Evolutionary conservation across 2,797 vertebrate species (phyloP).

Genomic region (Tokudaia muenninki): DNA sequence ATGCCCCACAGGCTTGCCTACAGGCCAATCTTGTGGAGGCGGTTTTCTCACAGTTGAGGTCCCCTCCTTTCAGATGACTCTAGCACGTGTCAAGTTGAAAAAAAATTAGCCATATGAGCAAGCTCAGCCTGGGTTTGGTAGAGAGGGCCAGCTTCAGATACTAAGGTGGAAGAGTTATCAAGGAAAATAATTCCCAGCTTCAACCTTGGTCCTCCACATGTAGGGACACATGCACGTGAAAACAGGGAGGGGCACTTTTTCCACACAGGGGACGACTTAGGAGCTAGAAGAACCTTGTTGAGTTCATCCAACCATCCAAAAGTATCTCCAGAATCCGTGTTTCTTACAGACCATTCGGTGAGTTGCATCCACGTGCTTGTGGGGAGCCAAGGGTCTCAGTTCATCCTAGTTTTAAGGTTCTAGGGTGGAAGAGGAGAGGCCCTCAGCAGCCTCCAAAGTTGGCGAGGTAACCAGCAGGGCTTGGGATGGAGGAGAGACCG

Average conservation of each 20-base stretch:
- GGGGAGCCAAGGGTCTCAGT: neutral
- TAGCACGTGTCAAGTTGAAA: neutral
- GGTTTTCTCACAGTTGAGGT: too few species aligned
- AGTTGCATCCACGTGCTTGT: accelerated
- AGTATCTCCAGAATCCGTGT: neutral
- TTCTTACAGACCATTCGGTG: neutral
- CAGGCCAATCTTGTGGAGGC: neutral
- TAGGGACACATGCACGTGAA: too few species aligned
- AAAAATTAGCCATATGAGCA: neutral
- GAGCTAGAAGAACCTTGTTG: neutral
- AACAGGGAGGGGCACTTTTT: neutral
- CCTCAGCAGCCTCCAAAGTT: neutral
- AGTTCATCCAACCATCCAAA: neutral
- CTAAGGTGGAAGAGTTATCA: neutral
- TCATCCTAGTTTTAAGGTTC: neutral
- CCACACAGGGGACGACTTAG: neutral
- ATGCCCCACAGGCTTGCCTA: too few species aligned
- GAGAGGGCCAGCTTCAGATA: neutral
- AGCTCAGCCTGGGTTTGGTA: neutral
- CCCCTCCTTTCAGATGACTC: neutral
- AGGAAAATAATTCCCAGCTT: too few species aligned
- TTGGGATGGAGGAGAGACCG: neutral
- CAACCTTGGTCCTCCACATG: neutral
- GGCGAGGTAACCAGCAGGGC: neutral
- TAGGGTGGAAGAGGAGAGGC: neutral